A percentile compares a stretch with the other conserved stretches of the same genome.
These are phyloP conservation scores for Chloropsis cyanopogon DNA, from an alignment of 2,113 vertebrate genomes.

Conservation along the genomic window DNA sequence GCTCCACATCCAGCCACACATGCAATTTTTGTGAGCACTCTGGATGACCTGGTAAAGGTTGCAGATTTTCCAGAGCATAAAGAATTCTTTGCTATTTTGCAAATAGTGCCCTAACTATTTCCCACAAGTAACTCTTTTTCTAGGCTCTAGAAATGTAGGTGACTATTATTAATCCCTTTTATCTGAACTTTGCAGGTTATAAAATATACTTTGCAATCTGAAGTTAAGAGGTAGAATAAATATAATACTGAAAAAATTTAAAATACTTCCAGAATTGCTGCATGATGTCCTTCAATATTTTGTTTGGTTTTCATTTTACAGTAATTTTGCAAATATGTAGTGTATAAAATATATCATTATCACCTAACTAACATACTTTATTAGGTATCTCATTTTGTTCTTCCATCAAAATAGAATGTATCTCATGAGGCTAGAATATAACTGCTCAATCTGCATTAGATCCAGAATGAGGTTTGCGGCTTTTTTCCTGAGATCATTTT, in stretches of 20 bases:
- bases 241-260: not conserved
- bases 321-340: not conserved
- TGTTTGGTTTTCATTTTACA: not conserved
- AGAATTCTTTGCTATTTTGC: constrained; percentile 15
- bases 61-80: constrained; percentile 25
- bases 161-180: not conserved
- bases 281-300: not conserved
- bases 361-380: not conserved
- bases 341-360: not conserved
- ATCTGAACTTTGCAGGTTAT: not conserved
- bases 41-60: constrained; percentile 16
- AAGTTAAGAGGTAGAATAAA: not conserved
- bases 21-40: constrained; percentile 20
- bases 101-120: not conserved
- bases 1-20: not conserved
- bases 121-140: not conserved
- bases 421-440: not conserved
- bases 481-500: not conserved
- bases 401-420: not conserved
- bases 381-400: not conserved
- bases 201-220: not conserved
- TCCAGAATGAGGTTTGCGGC: not conserved
- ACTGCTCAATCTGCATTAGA: not conserved
- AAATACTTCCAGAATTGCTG: not conserved
- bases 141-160: not conserved